A percentile compares a stretch with the other conserved stretches of the same genome.
Conservation (phyloP, 2,113 vertebrate genomes). For the Theristicus caerulescens region DNA sequence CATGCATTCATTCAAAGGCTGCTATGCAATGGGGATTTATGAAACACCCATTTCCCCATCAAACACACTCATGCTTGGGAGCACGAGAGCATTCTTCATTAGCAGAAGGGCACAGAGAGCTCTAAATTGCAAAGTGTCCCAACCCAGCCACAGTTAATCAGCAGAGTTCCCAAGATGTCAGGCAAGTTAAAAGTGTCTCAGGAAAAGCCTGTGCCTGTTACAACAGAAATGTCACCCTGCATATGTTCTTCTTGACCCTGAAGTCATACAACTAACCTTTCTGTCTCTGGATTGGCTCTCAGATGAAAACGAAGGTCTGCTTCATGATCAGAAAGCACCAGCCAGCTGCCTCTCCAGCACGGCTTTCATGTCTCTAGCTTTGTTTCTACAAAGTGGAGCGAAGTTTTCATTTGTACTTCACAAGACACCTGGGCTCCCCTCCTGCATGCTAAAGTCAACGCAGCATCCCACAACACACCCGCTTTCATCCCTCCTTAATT, state of each 20-base stretch:
- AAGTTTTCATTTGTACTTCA: constrained; percentile 8
- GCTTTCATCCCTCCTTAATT: not conserved
- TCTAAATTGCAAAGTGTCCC: not conserved
- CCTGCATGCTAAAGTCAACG: not conserved
- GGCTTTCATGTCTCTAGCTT: not conserved
- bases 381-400: not conserved
- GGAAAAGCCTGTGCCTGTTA: constrained; percentile 31
- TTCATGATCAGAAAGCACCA: not conserved
- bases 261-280: constrained; percentile 33
- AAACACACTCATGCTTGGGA: not conserved
- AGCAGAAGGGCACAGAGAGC: not conserved
- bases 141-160: not conserved
- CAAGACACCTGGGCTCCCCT: not conserved
- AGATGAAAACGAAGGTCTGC: not conserved
- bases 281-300: constrained; percentile 10
- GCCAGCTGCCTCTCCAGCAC: not conserved
- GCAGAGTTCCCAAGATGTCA: not conserved
- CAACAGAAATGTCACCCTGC: constrained; percentile 36
- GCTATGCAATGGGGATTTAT: not conserved
- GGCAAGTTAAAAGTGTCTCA: not conserved
- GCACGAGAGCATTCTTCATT: not conserved
- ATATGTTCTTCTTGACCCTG: constrained; percentile 26
- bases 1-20: not conserved
- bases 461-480: not conserved
- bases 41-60: not conserved